Evolutionary conservation across 2,888 invertebrate species (phyloP).

Genomic region (Tetranychus piercei): DNA sequence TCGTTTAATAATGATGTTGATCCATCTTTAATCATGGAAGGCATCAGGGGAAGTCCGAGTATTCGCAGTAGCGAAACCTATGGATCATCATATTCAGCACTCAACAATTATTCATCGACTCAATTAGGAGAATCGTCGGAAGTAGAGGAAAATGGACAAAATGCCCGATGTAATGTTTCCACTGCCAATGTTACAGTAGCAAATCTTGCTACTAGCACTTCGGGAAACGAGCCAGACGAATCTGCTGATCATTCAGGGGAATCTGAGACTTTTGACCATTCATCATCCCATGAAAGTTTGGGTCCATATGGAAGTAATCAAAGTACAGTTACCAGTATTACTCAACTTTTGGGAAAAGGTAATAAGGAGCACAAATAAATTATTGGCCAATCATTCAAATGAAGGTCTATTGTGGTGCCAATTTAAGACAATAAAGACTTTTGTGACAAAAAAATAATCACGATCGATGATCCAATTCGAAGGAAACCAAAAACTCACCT

Average conservation of each 20-base stretch:
- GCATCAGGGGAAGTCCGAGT: not conserved
- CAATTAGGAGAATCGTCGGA: not conserved
- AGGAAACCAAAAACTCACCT: no score
- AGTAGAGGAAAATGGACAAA: not conserved
- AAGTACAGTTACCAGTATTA: slow-evolving; percentile 22
- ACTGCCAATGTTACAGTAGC: not conserved
- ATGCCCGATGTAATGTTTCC: not conserved
- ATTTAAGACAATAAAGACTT: no score
- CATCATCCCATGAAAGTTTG: slow-evolving; percentile 23
- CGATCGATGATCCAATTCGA: no score
- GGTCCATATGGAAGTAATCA: slow-evolving; percentile 22
- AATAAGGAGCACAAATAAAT: not conserved
- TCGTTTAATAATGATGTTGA: not conserved
- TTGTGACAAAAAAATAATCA: no score
- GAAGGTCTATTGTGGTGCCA: not conserved
- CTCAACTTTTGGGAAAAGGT: slow-evolving; percentile 16
- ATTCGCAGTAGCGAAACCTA: not conserved
- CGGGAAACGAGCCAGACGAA: not conserved
- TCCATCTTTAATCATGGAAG: not conserved
- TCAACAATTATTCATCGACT: not conserved
- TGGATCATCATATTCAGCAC: not conserved
- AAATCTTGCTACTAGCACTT: not conserved
- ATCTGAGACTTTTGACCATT: not conserved
- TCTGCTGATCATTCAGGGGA: not conserved
- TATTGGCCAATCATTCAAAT: not conserved